Base-by-base conservation (phyloP, 2,113 vertebrate species). In the Neotoma lepida region DNA sequence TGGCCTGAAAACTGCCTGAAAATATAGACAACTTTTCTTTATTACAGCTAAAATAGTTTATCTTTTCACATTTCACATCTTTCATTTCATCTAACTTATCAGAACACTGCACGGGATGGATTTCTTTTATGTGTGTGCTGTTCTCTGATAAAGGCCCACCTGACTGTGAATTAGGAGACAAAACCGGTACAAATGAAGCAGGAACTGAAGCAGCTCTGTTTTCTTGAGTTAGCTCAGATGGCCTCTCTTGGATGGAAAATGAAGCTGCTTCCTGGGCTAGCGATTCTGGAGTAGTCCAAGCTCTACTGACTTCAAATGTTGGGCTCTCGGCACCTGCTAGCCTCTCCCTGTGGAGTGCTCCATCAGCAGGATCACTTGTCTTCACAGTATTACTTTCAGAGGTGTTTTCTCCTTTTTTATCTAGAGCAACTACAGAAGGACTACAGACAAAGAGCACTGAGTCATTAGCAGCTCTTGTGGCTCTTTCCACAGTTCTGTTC, bases 161-260 rank as follows among this genome's bases (percentile, higher is more conserved):
- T n/a, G 96, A 93, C 49, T 95, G 91, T 73, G 22, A 76, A 71
- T 87, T 90, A 86, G 94, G 94, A 94, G 98, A 96, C 78, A 98
- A 91, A 91, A 97, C 91, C 73, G 93, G 93, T 93, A 98, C 97
- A 97, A 93, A 97, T 44, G 97, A 96, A 82, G 88, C 84, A 97
- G 97, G 97, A 82, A 97, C 46, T 90, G 97, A 97, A 91, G 95
- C 12, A 46, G 76, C 85, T 93, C 44, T 97, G 46, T 93, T 96
- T 92, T 97, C 97, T 80, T 98, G 98, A 86, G 85, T 97, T 94
- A 97, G 88, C 96, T 98, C 97, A 95, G 95, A 96, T 89, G 95
- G 93, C 95, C 96, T 95, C 66, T 98, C 97, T 97, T 98, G 97
- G 93, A 95, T 96, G 66, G 97, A 97, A 96, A 95, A 54, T 94